Base-by-base conservation (phyloP, 2,113 vertebrate genomes). In the Lipophrys pholis region DNA sequence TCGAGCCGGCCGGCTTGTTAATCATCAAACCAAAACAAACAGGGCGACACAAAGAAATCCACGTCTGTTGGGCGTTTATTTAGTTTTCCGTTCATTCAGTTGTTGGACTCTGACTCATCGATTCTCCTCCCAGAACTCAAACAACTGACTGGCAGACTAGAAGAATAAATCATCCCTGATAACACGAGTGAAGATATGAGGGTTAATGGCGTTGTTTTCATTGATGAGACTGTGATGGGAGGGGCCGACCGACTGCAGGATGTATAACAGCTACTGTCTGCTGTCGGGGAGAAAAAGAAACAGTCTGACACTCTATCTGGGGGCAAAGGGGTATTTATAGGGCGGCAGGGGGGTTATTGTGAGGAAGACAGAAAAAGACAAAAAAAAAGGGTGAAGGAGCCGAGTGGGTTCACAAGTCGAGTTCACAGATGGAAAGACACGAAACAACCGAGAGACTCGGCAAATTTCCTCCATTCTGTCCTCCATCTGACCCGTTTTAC, bases 241-340 rank as follows among this genome's bases (percentile, higher is more conserved):
- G 65, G 39, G 42, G 62, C n/a, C n/a, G n/a, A n/a, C n/a, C n/a
- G n/a, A n/a, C n/a, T 43, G 63, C 62, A 76, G 69, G 55, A 73
- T 58, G 64, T 55, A 15, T 46, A 65, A 76, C 38, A 66, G 57
- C 69, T 53, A 16, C 68, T 62, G 80, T 83, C 80, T 85, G 46
- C 80, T 85, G 46, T 78, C 51, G 85, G n/a, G n/a, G n/a, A 82
- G 83, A 78, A 45, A 58, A 78, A 82, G 78, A 60, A 68, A 39
- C 45, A 56, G 66, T 67, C 78, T 62, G 80, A 72, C 81, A 50
- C 68, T 78, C 48, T 62, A 63, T 82, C 76, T 73, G 68, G 55
- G 50, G 60, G 68, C 50, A 30, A n/a, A 17, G 59, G 62, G 61
- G 10, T 87, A 78, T 80, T 85, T 75, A 86, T 83, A 81, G 80